Percentiles rank a stretch among this genome's conserved stretches.
These are phyloP conservation scores for Platyrinchus mystaceus DNA, from an alignment of 2,797 vertebrate genomes.

Conservation along the genomic window DNA sequence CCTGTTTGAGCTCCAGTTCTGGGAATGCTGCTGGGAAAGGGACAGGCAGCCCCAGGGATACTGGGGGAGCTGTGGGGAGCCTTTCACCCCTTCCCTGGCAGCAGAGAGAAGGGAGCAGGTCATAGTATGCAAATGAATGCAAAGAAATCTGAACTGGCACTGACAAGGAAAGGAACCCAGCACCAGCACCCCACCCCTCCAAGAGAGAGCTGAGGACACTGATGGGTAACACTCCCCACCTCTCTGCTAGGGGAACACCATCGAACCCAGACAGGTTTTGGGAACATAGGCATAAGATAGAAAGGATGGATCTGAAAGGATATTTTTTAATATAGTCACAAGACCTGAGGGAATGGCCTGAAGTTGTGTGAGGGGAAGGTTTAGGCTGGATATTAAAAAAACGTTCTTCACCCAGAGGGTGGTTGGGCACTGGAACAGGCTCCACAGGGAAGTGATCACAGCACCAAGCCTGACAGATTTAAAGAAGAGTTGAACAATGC, in stretches of 20 bases:
- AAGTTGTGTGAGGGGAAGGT: neutral
- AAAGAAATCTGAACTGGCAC: neutral
- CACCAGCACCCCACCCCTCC: neutral
- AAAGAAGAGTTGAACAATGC: neutral
- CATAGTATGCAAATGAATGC: neutral
- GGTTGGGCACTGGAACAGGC: neutral
- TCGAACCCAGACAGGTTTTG: accelerated
- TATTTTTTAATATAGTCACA: neutral
- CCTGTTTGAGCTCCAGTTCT: neutral
- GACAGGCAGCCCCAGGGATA: neutral
- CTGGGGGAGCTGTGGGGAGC: accelerated
- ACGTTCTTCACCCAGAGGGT: neutral
- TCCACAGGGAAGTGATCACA: neutral
- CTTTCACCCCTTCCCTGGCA: neutral
- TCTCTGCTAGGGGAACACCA: accelerated
- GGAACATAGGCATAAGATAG: accelerated
- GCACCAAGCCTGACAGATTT: neutral
- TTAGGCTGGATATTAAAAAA: neutral
- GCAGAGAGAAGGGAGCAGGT: neutral
- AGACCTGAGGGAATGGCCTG: neutral
- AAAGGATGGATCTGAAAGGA: neutral
- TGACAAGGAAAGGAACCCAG: neutral
- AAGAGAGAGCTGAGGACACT: accelerated
- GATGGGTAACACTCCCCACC: neutral
- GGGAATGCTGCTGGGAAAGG: neutral